Conservation (phyloP, 2,113 vertebrate genomes). For the Clarias macrocephalus region DNA sequence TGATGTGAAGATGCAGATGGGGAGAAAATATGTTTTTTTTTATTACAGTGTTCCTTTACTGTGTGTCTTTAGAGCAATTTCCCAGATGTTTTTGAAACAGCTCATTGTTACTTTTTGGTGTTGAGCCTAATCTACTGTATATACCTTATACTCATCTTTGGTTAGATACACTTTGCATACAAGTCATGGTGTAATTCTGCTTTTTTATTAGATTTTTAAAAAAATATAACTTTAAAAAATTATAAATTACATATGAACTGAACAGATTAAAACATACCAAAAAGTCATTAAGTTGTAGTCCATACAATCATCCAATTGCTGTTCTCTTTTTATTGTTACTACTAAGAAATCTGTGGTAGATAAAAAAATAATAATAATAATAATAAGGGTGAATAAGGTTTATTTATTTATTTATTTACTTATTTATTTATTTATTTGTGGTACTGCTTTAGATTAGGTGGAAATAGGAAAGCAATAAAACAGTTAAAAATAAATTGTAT, state of each 20-base stretch:
- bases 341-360: not conserved
- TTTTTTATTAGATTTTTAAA: not conserved
- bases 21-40: not conserved
- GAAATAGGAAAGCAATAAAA: not conserved
- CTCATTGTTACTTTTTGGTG: not conserved
- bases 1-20: not conserved
- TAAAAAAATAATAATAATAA: not conserved
- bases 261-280: not conserved
- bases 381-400: too few relatives aligned
- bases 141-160: not conserved
- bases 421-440: too few relatives aligned
- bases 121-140: not conserved
- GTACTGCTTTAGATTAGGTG: not conserved
- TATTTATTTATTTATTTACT: too few relatives aligned
- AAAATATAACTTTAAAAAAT: too few relatives aligned
- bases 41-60: not conserved
- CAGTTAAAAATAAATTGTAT: not conserved
- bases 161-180: not conserved
- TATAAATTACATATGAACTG: not conserved
- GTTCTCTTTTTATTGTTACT: not conserved
- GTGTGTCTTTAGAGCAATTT: not conserved
- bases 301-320: not conserved
- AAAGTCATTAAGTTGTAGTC: not conserved
- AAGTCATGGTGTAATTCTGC: not conserved
- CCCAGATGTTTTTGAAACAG: not conserved